phyloP scores from a whole-genome alignment of 1,140 invertebrate genomes.

The Leptonema lineaticorne region DNA sequence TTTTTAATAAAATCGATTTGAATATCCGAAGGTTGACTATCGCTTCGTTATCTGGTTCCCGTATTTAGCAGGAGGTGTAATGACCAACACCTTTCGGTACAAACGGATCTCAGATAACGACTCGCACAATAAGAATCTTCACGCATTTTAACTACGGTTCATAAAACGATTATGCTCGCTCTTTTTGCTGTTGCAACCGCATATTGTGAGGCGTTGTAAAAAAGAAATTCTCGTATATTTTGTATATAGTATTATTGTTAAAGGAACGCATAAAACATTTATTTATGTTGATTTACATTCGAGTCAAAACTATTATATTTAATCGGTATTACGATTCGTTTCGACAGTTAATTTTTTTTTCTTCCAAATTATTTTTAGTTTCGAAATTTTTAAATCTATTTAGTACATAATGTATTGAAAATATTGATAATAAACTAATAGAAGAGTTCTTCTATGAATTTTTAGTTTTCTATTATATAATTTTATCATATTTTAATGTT shows the following conservation, averaged over 20 bases:
- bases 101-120: conserved; percentile 26
- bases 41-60: conserved; percentile 15
- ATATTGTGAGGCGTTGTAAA: neutral
- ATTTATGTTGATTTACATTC: neutral
- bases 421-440: no score
- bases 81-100: conserved; percentile 28
- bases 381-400: no score
- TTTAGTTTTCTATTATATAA: no score
- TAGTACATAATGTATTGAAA: no score
- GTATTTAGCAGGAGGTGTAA: conserved; percentile 31
- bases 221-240: no score
- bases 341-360: no score
- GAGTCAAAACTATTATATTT: no score
- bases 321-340: no score
- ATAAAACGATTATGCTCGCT: conserved; percentile 5
- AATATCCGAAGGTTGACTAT: neutral
- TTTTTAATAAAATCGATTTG: no score
- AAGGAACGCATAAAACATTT: neutral
- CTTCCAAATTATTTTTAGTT: no score
- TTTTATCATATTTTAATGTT: no score
- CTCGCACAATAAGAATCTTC: conserved; percentile 13
- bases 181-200: neutral
- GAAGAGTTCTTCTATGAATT: no score
- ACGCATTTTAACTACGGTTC: conserved; percentile 21
- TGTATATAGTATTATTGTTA: neutral